Conservation (phyloP, 2,888 invertebrate genomes). For the Aricia artaxerxes region DNA sequence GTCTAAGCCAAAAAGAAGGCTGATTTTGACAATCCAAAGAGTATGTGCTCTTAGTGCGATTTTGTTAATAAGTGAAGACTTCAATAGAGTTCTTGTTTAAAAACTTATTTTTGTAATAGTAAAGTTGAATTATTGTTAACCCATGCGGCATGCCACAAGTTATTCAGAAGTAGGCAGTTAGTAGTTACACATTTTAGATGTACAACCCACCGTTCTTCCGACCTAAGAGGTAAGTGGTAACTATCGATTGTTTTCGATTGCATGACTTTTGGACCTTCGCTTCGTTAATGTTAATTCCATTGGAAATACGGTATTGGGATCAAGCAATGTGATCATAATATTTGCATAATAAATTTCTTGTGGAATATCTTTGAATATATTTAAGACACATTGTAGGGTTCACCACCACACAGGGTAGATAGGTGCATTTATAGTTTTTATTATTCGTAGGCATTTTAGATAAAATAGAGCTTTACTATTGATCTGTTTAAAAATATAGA, state of each 20-base stretch:
- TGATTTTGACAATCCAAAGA: background rate
- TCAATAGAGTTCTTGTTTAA: too few relatives aligned
- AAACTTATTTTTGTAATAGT: too few relatives aligned
- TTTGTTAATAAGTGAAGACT: too few relatives aligned
- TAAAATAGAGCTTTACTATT: background rate
- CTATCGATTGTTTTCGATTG: background rate
- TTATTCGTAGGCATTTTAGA: background rate
- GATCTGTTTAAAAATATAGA: background rate
- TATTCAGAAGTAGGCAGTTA: too few relatives aligned
- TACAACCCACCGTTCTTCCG: too few relatives aligned
- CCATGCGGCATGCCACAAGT: too few relatives aligned
- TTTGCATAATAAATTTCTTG: slow-evolving; percentile 48
- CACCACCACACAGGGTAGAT: background rate
- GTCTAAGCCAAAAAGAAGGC: background rate
- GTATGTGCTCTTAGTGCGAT: too few relatives aligned
- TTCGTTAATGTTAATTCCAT: slow-evolving; percentile 34
- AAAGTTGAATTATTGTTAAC: too few relatives aligned
- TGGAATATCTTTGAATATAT: slow-evolving; percentile 43
- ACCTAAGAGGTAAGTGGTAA: background rate
- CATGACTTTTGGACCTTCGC: slow-evolving; percentile 4
- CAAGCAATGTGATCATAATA: slow-evolving; percentile 46
- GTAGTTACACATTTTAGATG: too few relatives aligned
- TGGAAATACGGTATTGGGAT: slow-evolving; percentile 46
- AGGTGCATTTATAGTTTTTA: too few relatives aligned
- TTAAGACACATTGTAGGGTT: background rate